phyloP scores from a whole-genome alignment of 2,888 invertebrate genomes.

The Agrotis exclamationis region DNA sequence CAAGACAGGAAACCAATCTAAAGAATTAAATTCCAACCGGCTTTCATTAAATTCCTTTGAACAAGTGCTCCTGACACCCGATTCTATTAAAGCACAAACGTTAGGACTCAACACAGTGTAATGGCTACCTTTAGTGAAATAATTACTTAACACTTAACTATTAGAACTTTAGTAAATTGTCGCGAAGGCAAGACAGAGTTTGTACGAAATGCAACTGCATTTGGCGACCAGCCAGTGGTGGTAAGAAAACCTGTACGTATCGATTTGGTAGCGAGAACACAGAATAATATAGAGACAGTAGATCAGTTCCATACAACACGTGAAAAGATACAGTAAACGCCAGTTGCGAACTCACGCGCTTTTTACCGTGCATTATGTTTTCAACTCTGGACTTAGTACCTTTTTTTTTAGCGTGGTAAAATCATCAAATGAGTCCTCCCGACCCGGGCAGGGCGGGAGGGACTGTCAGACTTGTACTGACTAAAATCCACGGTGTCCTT shows the following conservation, averaged over 20 bases:
- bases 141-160: conserved; percentile 57
- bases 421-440: too few relatives aligned
- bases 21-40: background rate
- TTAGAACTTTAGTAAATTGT: conserved; percentile 52
- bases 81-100: conserved; percentile 40
- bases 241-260: conserved; percentile 78
- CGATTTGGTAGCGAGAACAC: conserved; percentile 67
- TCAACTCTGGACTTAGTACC: too few relatives aligned
- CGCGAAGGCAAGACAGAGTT: conserved; percentile 39
- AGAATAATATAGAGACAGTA: background rate
- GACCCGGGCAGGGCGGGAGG: too few relatives aligned
- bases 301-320: background rate
- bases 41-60: conserved; percentile 34
- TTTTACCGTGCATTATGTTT: too few relatives aligned
- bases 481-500: too few relatives aligned
- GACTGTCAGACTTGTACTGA: too few relatives aligned
- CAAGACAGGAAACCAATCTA: background rate
- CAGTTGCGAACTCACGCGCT: too few relatives aligned
- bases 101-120: conserved; percentile 33
- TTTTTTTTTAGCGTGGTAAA: too few relatives aligned
- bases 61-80: conserved; percentile 17
- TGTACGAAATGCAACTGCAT: conserved; percentile 72
- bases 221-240: conserved; percentile 75
- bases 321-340: too few relatives aligned
- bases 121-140: conserved; percentile 50